These are phyloP conservation scores for Micrasema longulum DNA, from an alignment of 1,140 invertebrate genomes.

Conservation along the genomic window DNA sequence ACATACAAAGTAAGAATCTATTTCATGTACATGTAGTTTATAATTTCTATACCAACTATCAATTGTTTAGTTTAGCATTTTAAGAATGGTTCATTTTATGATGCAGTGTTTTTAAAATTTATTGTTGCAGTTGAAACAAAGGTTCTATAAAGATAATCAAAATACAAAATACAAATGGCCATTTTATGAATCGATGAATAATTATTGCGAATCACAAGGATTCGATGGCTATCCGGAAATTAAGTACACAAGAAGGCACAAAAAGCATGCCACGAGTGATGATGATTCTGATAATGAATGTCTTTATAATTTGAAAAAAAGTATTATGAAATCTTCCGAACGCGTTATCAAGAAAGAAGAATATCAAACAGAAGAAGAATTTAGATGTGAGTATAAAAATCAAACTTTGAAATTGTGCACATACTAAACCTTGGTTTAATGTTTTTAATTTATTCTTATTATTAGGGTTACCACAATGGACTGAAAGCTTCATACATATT, in stretches of 20 bases:
- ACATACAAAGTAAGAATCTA: slow-evolving; percentile 45
- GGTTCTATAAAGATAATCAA: slow-evolving; percentile 27
- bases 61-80: too few species aligned
- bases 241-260: not conserved
- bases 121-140: slow-evolving; percentile 35
- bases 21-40: too few species aligned
- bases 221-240: not conserved
- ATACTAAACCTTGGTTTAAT: too few species aligned
- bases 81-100: too few species aligned
- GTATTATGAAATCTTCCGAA: slow-evolving; percentile 26
- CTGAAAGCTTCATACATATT: slow-evolving; percentile 48
- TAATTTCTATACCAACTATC: too few species aligned
- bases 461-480: slow-evolving; percentile 49
- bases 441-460: slow-evolving; percentile 19
- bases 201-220: slow-evolving; percentile 29
- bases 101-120: too few species aligned
- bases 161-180: slow-evolving; percentile 36
- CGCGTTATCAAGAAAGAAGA: slow-evolving; percentile 2
- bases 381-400: slow-evolving; percentile 31
- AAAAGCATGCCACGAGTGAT: slow-evolving; percentile 1
- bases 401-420: too few species aligned
- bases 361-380: slow-evolving; percentile 28
- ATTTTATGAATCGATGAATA: slow-evolving; percentile 39
- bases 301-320: slow-evolving; percentile 34
- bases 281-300: slow-evolving; percentile 45